Conservation (phyloP, 2,888 invertebrate genomes). For the Epistrophella euchroma region DNA sequence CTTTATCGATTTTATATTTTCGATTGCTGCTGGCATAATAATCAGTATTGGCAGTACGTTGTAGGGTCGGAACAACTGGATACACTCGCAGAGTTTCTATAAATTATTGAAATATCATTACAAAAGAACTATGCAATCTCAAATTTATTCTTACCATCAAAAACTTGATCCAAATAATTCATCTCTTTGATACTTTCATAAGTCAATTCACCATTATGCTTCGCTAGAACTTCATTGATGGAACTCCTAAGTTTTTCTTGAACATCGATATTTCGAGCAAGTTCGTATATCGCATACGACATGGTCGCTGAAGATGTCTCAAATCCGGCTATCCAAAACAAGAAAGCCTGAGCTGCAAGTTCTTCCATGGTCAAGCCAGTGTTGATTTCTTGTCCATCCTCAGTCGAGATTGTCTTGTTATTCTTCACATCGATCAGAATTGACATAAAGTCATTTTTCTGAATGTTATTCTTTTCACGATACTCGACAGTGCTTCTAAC, state of each 20-base stretch:
- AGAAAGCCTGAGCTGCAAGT: constrained; percentile 85
- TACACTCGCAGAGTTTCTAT: constrained; percentile 86
- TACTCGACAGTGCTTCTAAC: constrained; percentile 77
- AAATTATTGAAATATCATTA: too few relatives aligned
- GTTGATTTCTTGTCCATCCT: constrained; percentile 63
- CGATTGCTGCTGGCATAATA: background rate
- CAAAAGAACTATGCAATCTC: background rate
- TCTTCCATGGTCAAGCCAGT: constrained; percentile 82
- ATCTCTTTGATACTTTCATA: constrained; percentile 84
- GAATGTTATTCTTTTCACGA: constrained; percentile 77
- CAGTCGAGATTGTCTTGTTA: constrained; percentile 8
- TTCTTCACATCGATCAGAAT: constrained; percentile 78
- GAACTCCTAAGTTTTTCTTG: constrained; percentile 82
- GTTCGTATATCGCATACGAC: constrained; percentile 84
- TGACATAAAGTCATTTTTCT: constrained; percentile 79
- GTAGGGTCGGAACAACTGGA: constrained; percentile 85
- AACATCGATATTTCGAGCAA: constrained; percentile 84
- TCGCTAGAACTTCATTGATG: constrained; percentile 82
- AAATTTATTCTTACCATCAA: constrained; percentile 82
- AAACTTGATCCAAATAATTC: constrained; percentile 84
- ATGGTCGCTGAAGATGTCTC: constrained; percentile 85
- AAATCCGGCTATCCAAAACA: constrained; percentile 85
- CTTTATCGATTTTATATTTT: constrained; percentile 79
- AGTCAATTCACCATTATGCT: constrained; percentile 81
- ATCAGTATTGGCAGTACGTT: constrained; percentile 78